Evolutionary conservation across 2,797 vertebrate genomes (phyloP).

Genomic region (Anguilla marmorata): DNA sequence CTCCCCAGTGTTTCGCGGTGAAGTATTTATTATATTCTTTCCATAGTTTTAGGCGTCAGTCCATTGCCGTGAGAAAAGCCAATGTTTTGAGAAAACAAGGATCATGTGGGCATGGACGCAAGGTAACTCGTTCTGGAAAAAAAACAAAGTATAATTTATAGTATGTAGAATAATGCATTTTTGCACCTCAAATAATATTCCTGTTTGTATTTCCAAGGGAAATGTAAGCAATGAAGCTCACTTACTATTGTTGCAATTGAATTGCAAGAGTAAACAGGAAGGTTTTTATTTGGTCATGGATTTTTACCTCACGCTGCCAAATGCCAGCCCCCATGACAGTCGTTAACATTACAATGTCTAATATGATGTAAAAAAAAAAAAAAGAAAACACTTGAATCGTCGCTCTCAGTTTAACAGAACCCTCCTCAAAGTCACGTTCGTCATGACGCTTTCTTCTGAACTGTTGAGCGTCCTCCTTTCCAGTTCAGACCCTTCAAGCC

Average conservation of each 20-base stretch:
- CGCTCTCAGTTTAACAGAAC: background rate
- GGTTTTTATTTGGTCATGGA: conserved; percentile 60
- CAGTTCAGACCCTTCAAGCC: background rate
- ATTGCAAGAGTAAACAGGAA: conserved; percentile 81
- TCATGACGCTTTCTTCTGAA: background rate
- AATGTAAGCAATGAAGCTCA: conserved; percentile 80
- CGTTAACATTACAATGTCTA: background rate
- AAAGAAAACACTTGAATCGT: background rate
- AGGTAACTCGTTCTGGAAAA: conserved; percentile 35
- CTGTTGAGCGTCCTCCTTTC: background rate
- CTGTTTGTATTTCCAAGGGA: conserved; percentile 84
- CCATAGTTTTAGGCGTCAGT: conserved; percentile 55
- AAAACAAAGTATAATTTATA: conserved; percentile 57
- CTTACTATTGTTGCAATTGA: conserved; percentile 83
- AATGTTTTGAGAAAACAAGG: conserved; percentile 48
- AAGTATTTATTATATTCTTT: conserved; percentile 23
- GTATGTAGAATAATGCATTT: conserved; percentile 65
- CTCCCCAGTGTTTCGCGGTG: background rate
- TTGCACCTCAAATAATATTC: conserved; percentile 76
- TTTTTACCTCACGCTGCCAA: conserved; percentile 56
- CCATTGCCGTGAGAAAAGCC: conserved; percentile 68
- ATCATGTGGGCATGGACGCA: conserved; percentile 48
- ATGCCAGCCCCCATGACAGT: conserved; percentile 55
- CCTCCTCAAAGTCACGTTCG: conserved; percentile 15
- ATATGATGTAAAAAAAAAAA: background rate